Percentiles rank a stretch among this genome's conserved stretches.
These are phyloP conservation scores for Petrocephalus zakoni DNA, from an alignment of 2,113 vertebrate species.

Conservation along the genomic window DNA sequence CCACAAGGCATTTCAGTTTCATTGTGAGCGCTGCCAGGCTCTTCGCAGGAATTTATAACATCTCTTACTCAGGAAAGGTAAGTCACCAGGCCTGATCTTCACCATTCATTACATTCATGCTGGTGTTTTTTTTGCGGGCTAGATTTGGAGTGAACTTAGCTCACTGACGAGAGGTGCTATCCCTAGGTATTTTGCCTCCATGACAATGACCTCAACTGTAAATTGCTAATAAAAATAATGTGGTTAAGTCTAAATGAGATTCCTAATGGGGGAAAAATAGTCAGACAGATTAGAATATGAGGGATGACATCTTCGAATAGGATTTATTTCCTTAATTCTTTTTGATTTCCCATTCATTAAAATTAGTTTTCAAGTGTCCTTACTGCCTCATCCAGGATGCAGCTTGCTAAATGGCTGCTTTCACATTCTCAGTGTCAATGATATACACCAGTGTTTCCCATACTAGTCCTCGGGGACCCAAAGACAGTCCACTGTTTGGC, in stretches of 20 bases:
- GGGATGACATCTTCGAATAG: background rate
- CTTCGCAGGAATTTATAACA: slow-evolving; percentile 75
- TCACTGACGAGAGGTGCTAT: background rate
- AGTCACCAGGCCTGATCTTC: background rate
- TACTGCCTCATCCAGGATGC: background rate
- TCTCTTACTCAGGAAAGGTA: slow-evolving; percentile 83
- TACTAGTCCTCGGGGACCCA: background rate
- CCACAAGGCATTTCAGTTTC: slow-evolving; percentile 80
- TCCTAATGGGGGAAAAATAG: background rate
- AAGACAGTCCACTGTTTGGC: background rate
- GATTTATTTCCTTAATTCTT: background rate
- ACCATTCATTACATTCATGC: background rate
- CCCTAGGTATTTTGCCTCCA: background rate
- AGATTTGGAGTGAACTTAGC: too few relatives aligned
- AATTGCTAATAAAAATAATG: background rate
- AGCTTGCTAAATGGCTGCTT: background rate
- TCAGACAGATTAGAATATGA: background rate
- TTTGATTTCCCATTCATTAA: background rate
- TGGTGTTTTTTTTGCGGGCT: too few relatives aligned
- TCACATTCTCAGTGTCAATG: background rate
- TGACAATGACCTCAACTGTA: background rate
- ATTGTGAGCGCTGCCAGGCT: slow-evolving; percentile 83
- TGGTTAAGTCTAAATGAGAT: background rate
- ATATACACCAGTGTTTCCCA: background rate
- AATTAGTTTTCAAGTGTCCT: background rate